A percentile compares a stretch with the other conserved stretches of the same genome.
Evolutionary conservation across 2,797 vertebrate genomes (phyloP).

Genomic region (Bufotes viridis): DNA sequence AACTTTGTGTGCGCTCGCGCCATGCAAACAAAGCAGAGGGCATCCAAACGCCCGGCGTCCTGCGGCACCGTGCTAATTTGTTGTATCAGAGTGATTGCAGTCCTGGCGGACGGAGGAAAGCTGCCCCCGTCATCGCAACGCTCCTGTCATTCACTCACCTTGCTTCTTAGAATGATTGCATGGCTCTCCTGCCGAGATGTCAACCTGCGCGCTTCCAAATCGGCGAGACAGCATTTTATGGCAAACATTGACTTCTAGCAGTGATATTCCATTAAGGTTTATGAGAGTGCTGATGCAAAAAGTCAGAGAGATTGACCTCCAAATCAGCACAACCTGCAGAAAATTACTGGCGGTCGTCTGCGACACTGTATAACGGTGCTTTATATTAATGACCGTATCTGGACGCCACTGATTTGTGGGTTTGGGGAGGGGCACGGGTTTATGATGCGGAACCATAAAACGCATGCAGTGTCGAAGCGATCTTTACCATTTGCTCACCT

Average conservation of each 20-base stretch:
- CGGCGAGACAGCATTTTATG: slow-evolving; percentile 28
- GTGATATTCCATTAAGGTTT: slow-evolving; percentile 52
- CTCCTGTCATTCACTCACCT: slow-evolving; percentile 42
- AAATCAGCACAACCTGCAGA: slow-evolving; percentile 42
- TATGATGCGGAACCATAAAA: slow-evolving; percentile 16
- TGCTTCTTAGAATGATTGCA: slow-evolving; percentile 38
- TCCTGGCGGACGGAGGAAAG: slow-evolving; percentile 31
- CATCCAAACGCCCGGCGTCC: background rate
- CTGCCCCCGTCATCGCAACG: slow-evolving; percentile 19
- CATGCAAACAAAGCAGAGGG: background rate
- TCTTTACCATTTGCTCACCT: background rate
- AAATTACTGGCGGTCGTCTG: slow-evolving; percentile 22
- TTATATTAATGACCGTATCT: slow-evolving; percentile 24
- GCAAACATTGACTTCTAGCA: slow-evolving; percentile 31
- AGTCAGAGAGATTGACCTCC: slow-evolving; percentile 40
- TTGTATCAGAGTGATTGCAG: slow-evolving; percentile 15
- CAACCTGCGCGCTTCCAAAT: slow-evolving; percentile 42
- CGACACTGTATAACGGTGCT: background rate
- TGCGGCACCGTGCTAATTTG: background rate
- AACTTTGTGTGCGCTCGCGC: background rate
- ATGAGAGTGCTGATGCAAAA: slow-evolving; percentile 40
- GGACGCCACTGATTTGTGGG: slow-evolving; percentile 16
- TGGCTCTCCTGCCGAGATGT: slow-evolving; percentile 33
- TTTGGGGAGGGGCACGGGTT: background rate
- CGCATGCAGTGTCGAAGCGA: background rate